Percentiles rank a stretch among this genome's conserved stretches.
Evolutionary conservation across 1,140 invertebrate species (phyloP).

Genomic region (Drosophila tani): DNA sequence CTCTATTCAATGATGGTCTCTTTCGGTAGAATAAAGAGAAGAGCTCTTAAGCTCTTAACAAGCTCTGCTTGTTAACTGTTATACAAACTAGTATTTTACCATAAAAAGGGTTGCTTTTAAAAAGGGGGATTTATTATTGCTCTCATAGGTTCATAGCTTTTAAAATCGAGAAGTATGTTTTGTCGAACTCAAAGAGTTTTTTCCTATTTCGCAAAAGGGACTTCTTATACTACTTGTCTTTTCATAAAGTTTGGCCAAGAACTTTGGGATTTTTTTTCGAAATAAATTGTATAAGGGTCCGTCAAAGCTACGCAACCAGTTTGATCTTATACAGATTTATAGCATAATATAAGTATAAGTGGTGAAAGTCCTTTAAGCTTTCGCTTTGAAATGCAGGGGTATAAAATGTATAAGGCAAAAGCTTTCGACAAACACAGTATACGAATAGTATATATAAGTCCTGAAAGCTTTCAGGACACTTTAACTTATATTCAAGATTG

Average conservation of each 20-base stretch:
- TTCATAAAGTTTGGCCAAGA: background rate
- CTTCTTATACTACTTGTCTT: too few species aligned
- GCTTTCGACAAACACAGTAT: background rate
- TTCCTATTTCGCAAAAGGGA: too few species aligned
- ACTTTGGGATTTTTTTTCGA: background rate
- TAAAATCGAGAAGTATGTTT: background rate
- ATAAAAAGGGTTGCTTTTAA: background rate
- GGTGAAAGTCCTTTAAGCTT: background rate
- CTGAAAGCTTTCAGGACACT: constrained; percentile 2
- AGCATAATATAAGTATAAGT: background rate
- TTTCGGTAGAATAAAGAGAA: background rate
- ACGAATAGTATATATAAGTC: background rate
- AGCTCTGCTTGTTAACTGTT: background rate
- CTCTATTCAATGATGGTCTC: background rate
- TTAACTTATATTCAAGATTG: background rate
- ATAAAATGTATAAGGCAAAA: background rate
- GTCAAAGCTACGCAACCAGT: too few species aligned
- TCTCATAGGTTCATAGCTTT: background rate
- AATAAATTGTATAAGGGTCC: background rate
- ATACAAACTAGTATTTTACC: background rate
- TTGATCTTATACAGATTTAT: constrained; percentile 1
- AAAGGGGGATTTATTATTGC: background rate
- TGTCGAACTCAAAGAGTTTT: too few species aligned
- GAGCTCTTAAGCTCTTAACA: too few species aligned
- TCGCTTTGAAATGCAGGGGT: too few species aligned